Percentiles rank a stretch among this genome's conserved stretches.
Evolutionary conservation across 1,140 invertebrate genomes (phyloP).

Genomic region (Lasaia peninsularis): DNA sequence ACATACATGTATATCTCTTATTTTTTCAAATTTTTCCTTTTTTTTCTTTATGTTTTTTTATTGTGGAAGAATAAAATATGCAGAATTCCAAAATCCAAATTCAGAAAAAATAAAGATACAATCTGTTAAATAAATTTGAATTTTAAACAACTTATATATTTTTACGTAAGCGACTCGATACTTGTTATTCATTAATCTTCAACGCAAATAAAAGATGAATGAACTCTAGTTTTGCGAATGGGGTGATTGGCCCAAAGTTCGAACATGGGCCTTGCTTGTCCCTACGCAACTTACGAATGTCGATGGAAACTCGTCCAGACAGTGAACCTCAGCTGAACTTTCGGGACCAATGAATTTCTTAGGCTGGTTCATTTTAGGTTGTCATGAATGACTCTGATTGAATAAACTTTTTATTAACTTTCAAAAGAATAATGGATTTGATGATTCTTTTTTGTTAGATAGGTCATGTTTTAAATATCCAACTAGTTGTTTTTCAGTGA

Average conservation of each 20-base stretch:
- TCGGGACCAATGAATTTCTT: constrained; percentile 14
- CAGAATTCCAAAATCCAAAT: too few relatives aligned
- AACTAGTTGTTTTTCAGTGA: too few relatives aligned
- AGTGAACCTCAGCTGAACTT: constrained; percentile 18
- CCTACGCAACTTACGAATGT: constrained; percentile 50
- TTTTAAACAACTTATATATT: not conserved
- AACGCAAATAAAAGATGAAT: constrained; percentile 33
- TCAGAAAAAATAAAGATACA: too few relatives aligned
- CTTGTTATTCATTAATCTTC: constrained; percentile 18
- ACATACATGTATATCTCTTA: too few relatives aligned
- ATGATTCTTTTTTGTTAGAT: too few relatives aligned
- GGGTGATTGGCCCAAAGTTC: constrained; percentile 49
- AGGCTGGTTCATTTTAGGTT: not conserved
- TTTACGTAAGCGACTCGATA: constrained; percentile 4
- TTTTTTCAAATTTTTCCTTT: too few relatives aligned
- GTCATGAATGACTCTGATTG: too few relatives aligned
- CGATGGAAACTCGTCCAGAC: constrained; percentile 29
- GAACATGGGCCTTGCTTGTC: constrained; percentile 38
- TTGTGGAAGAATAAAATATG: too few relatives aligned
- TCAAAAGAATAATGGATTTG: too few relatives aligned
- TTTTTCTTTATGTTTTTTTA: too few relatives aligned
- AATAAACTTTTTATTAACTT: too few relatives aligned
- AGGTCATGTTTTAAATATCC: too few relatives aligned
- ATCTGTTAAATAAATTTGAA: not conserved
- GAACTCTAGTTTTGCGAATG: constrained; percentile 43